A percentile compares a stretch with the other conserved stretches of the same genome.
phyloP scores from a whole-genome alignment of 2,888 invertebrate genomes.

The Phortica okadai region DNA sequence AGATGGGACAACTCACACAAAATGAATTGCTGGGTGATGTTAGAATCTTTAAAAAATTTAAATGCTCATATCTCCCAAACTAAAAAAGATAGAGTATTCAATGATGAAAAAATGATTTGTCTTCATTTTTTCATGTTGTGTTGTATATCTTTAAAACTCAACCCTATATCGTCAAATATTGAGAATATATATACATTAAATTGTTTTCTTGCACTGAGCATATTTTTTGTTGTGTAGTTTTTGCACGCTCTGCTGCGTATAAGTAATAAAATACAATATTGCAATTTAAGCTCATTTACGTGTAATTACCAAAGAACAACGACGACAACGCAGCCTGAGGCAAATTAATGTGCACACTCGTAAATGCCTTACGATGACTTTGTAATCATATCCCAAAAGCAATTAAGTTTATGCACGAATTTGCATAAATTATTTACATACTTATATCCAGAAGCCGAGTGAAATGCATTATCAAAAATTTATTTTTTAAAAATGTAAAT shows the following conservation, averaged over 20 bases:
- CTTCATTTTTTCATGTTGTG: too few relatives aligned
- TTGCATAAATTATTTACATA: constrained; percentile 24
- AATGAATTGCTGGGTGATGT: too few relatives aligned
- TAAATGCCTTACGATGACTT: neutral
- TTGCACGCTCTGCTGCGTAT: neutral
- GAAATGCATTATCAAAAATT: constrained; percentile 18
- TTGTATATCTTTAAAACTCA: too few relatives aligned
- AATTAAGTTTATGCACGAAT: constrained; percentile 30
- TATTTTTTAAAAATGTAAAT: constrained; percentile 30
- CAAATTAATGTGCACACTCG: neutral
- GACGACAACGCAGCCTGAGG: neutral
- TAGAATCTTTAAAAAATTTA: too few relatives aligned
- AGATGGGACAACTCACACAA: too few relatives aligned
- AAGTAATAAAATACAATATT: neutral
- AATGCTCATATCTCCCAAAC: too few relatives aligned
- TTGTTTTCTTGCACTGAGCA: neutral
- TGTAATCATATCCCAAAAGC: constrained; percentile 25
- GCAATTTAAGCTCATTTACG: constrained; percentile 1
- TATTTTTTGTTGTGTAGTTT: neutral
- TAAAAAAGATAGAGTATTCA: too few relatives aligned
- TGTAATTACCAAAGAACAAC: neutral
- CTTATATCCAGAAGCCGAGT: neutral
- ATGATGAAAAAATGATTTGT: too few relatives aligned
- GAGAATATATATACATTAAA: too few relatives aligned
- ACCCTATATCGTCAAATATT: too few relatives aligned